These are phyloP conservation scores for Rhopalosiphum maidis DNA, from an alignment of 1,140 invertebrate genomes.

Conservation along the genomic window DNA sequence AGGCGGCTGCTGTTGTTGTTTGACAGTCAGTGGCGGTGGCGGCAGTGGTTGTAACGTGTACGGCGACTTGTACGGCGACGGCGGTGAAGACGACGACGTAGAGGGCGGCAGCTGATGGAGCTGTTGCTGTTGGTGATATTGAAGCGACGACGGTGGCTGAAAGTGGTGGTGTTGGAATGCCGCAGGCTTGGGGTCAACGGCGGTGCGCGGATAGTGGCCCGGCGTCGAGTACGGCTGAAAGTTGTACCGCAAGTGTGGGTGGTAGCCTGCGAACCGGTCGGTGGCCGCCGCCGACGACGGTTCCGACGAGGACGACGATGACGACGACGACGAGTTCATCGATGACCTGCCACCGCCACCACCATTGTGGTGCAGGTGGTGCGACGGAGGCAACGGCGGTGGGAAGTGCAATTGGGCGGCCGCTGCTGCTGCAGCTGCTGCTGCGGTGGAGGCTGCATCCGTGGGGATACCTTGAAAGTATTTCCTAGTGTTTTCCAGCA, in stretches of 20 bases:
- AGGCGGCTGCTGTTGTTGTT: not conserved
- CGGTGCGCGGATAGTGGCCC: slow-evolving; percentile 53
- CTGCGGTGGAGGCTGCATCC: slow-evolving; percentile 63
- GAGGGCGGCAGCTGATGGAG: not conserved
- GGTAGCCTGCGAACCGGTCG: slow-evolving; percentile 64
- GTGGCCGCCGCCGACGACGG: slow-evolving; percentile 64
- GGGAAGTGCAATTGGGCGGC: slow-evolving; percentile 66
- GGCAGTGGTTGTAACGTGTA: not conserved
- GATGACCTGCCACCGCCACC: slow-evolving; percentile 60
- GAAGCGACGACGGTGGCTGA: not conserved
- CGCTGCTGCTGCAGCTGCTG: slow-evolving; percentile 64
- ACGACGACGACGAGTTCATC: slow-evolving; percentile 64
- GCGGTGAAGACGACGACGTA: not conserved
- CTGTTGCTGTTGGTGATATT: not conserved
- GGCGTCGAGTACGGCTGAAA: slow-evolving; percentile 43
- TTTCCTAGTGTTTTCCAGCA: slow-evolving; percentile 79
- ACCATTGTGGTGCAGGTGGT: not conserved
- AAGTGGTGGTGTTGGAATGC: slow-evolving; percentile 31
- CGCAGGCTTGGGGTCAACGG: slow-evolving; percentile 42
- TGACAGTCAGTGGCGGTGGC: not conserved
- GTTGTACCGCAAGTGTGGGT: slow-evolving; percentile 43
- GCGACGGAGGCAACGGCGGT: slow-evolving; percentile 64
- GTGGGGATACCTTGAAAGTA: slow-evolving; percentile 78
- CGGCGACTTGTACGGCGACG: slow-evolving; percentile 49
- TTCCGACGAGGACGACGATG: slow-evolving; percentile 62